Conservation (phyloP, 2,888 invertebrate species). For the Melitaea athalia region DNA sequence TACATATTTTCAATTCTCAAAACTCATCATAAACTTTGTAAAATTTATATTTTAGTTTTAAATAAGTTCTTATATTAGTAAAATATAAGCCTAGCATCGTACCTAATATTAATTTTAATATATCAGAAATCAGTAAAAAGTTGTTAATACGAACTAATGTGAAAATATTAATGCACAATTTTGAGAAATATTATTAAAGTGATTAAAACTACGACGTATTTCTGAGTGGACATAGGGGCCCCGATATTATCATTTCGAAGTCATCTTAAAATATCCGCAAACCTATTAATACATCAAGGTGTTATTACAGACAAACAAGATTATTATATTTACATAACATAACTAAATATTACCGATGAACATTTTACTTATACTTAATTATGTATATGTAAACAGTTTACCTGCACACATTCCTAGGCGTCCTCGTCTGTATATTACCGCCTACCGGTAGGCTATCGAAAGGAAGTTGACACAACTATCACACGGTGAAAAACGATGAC, state of each 20-base stretch:
- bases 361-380: not conserved
- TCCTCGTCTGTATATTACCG: conserved; percentile 10
- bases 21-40: too few species aligned
- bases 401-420: not conserved
- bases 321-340: conserved; percentile 5
- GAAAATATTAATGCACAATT: too few species aligned
- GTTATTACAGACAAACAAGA: not conserved
- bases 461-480: conserved; percentile 52
- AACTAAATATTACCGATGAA: not conserved
- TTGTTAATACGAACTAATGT: too few species aligned
- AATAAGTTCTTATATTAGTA: too few species aligned
- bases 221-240: too few species aligned
- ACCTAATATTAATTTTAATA: too few species aligned
- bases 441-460: conserved; percentile 41
- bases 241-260: not conserved
- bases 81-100: too few species aligned
- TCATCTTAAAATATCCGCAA: not conserved
- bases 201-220: too few species aligned
- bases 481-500: conserved; percentile 29
- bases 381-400: conserved; percentile 4
- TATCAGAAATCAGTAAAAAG: too few species aligned
- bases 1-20: too few species aligned
- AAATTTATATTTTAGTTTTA: too few species aligned
- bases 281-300: not conserved
- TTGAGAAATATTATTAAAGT: too few species aligned